These are phyloP conservation scores for Adelognathus sp. DNA, from an alignment of 2,888 invertebrate species.

Conservation along the genomic window DNA sequence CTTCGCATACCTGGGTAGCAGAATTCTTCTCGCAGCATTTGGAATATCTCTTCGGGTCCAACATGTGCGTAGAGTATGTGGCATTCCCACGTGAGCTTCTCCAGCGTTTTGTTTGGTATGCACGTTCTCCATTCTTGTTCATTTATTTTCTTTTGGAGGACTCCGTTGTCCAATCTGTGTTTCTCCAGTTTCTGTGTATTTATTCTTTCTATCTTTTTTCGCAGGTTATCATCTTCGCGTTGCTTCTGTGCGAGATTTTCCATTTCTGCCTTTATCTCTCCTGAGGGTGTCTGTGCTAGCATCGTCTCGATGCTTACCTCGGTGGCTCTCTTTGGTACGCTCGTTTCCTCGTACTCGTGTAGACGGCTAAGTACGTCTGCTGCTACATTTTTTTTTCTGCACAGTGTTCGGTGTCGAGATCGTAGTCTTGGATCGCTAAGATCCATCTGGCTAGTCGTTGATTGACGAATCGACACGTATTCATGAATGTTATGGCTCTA, in stretches of 20 bases:
- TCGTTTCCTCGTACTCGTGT: background rate
- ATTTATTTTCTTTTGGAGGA: background rate
- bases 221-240: background rate
- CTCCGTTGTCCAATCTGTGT: background rate
- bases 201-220: background rate
- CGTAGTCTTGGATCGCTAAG: background rate
- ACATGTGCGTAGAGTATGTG: background rate
- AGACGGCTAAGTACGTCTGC: background rate
- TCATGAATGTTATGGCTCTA: background rate
- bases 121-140: background rate
- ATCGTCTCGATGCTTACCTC: background rate
- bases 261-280: background rate
- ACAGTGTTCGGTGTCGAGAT: background rate
- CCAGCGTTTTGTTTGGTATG: background rate
- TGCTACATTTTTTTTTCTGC: background rate
- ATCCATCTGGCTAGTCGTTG: too few species aligned
- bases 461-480: background rate
- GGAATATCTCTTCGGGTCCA: background rate
- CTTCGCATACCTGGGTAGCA: background rate
- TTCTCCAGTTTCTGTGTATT: background rate
- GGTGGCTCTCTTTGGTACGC: background rate
- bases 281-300: background rate
- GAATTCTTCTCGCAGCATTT: background rate
- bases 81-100: background rate
- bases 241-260: background rate